These are phyloP conservation scores for Cryptocephalus primarius DNA, from an alignment of 2,888 invertebrate species.

Conservation along the genomic window DNA sequence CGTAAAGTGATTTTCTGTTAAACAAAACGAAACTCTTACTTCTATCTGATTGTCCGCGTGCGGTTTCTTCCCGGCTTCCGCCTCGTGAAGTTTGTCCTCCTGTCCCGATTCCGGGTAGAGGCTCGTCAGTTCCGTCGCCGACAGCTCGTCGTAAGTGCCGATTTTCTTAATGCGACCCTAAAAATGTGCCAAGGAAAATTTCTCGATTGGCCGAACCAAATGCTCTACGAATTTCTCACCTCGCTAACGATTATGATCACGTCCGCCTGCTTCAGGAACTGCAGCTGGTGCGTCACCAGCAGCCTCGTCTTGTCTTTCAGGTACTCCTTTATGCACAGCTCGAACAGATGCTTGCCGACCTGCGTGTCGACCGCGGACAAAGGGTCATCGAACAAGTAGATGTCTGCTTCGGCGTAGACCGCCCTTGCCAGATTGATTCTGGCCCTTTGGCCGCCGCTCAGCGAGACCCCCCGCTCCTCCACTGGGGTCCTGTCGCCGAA, in stretches of 20 bases:
- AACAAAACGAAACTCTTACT: conserved; percentile 17
- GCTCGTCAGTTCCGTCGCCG: conserved; percentile 34
- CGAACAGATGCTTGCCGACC: conserved; percentile 64
- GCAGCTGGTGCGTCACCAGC: conserved; percentile 76
- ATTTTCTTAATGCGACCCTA: conserved; percentile 52
- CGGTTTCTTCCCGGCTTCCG: conserved; percentile 15
- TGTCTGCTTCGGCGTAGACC: conserved; percentile 63
- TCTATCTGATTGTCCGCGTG: conserved; percentile 23
- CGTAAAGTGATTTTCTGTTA: not conserved
- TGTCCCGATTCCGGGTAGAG: conserved; percentile 15
- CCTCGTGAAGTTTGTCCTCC: conserved; percentile 17
- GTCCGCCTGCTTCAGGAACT: conserved; percentile 59
- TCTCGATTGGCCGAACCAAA: not conserved
- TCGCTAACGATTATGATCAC: conserved; percentile 55
- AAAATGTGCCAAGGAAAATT: no score
- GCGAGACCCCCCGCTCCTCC: conserved; percentile 65
- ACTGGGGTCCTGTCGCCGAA: conserved; percentile 64
- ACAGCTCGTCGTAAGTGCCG: conserved; percentile 46
- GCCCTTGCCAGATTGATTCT: conserved; percentile 68
- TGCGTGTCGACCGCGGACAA: conserved; percentile 70
- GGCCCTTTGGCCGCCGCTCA: conserved; percentile 76
- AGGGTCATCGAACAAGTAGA: conserved; percentile 73
- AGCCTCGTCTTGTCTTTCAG: conserved; percentile 55
- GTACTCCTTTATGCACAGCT: conserved; percentile 53
- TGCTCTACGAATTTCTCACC: conserved; percentile 25